These are phyloP conservation scores for Trididemnum nubilum DNA, from an alignment of 23 tunicate species.

Conservation along the genomic window DNA sequence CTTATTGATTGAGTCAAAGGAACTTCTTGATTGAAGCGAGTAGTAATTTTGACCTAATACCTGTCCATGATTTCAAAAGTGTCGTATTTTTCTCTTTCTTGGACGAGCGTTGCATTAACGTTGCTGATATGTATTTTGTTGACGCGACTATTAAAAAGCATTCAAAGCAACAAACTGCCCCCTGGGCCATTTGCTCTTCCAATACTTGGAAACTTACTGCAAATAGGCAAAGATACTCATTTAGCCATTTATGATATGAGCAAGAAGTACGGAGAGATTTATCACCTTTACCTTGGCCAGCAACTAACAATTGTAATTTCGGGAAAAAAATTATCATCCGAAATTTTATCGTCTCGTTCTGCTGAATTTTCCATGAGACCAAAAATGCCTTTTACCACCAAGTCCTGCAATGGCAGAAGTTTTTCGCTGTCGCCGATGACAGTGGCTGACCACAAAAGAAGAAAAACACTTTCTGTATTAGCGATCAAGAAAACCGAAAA, in stretches of 20 bases:
- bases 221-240: constrained; percentile 19
- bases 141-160: background rate
- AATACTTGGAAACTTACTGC: constrained; percentile 46
- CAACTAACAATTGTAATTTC: constrained; percentile 25
- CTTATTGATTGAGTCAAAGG: too few relatives aligned
- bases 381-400: background rate
- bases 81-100: too few relatives aligned
- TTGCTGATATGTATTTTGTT: background rate
- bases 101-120: background rate
- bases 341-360: constrained; percentile 39
- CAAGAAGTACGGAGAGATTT: constrained; percentile 49
- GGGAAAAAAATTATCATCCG: constrained; percentile 1
- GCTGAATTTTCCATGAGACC: constrained; percentile 53
- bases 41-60: too few relatives aligned
- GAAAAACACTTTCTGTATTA: constrained; percentile 31
- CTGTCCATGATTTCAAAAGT: too few relatives aligned
- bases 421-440: constrained; percentile 38
- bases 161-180: background rate
- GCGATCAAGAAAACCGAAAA: constrained; percentile 38
- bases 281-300: constrained; percentile 34
- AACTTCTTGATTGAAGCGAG: too few relatives aligned
- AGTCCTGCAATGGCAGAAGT: constrained; percentile 42
- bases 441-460: constrained; percentile 36
- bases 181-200: constrained; percentile 58
- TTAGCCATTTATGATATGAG: constrained; percentile 11